phyloP scores from a whole-genome alignment of 2,113 vertebrate species.

The Ciconia stormi region DNA sequence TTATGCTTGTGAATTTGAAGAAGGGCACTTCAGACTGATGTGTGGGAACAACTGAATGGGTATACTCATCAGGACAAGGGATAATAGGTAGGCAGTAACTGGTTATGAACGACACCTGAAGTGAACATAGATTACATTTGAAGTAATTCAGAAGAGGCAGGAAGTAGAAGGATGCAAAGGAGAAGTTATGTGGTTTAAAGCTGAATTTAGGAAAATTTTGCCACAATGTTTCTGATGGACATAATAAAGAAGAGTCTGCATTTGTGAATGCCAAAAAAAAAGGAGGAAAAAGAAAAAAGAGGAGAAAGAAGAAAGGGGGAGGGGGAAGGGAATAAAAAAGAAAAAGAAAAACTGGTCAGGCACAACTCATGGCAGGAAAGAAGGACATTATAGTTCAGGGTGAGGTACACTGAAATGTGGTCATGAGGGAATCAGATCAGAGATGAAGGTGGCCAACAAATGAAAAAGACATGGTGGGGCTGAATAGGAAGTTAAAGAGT shows the following conservation, averaged over 20 bases:
- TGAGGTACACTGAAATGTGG: neutral
- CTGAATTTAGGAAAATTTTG: neutral
- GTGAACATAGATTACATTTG: neutral
- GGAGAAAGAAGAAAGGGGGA: too few relatives aligned
- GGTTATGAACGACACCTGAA: neutral
- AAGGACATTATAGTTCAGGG: neutral
- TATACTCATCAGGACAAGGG: neutral
- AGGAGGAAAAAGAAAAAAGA: too few relatives aligned
- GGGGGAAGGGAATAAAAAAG: rapidly evolving
- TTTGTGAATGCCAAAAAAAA: neutral
- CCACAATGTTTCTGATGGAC: neutral
- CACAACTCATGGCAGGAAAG: neutral
- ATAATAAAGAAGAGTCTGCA: neutral
- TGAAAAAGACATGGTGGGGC: neutral
- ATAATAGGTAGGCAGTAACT: neutral
- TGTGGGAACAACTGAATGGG: neutral
- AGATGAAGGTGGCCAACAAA: neutral
- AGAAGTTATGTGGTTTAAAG: neutral
- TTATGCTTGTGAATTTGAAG: neutral
- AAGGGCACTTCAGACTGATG: neutral
- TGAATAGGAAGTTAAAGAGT: neutral
- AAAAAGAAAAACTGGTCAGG: neutral
- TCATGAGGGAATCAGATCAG: neutral
- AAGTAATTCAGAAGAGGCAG: neutral
- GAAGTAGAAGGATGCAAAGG: neutral